A percentile compares a stretch with the other conserved stretches of the same genome.
Conservation (phyloP, 2,797 vertebrate species). For the Parauchenoglanis ngamensis region DNA sequence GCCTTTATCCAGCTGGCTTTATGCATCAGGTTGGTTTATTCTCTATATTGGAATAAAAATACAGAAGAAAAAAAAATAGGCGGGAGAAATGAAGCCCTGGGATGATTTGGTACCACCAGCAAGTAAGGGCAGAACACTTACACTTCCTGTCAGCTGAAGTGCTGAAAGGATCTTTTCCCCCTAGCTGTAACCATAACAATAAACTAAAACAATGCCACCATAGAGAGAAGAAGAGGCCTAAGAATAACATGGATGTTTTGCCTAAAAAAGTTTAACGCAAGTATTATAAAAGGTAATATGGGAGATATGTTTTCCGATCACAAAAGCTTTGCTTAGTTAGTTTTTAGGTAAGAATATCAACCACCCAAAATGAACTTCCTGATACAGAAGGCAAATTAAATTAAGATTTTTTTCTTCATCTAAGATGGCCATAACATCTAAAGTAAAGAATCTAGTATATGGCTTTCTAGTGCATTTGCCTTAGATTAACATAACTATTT, state of each 20-base stretch:
- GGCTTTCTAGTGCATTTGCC: neutral
- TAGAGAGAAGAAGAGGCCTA: neutral
- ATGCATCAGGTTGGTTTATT: neutral
- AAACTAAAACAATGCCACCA: constrained; percentile 27
- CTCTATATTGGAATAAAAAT: neutral
- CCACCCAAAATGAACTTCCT: neutral
- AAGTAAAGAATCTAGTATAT: neutral
- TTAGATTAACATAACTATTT: constrained; percentile 50
- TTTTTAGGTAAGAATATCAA: neutral
- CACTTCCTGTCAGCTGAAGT: constrained; percentile 58
- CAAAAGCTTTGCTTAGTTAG: neutral
- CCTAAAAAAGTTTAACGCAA: neutral
- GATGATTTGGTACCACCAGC: neutral
- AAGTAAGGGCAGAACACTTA: constrained; percentile 1
- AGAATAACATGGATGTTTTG: constrained; percentile 23
- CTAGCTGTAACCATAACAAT: constrained; percentile 34
- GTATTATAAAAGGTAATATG: neutral
- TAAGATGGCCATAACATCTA: neutral
- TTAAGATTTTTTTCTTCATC: neutral
- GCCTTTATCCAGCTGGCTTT: neutral
- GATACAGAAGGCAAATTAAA: neutral
- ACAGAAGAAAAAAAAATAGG: neutral
- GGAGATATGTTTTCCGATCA: neutral
- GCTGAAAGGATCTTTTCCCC: constrained; percentile 25
- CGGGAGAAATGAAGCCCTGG: neutral